Percentiles rank a stretch among this genome's conserved stretches.
Conservation (phyloP, 2,888 invertebrate species). For the Disparrhopalites patrizii region DNA sequence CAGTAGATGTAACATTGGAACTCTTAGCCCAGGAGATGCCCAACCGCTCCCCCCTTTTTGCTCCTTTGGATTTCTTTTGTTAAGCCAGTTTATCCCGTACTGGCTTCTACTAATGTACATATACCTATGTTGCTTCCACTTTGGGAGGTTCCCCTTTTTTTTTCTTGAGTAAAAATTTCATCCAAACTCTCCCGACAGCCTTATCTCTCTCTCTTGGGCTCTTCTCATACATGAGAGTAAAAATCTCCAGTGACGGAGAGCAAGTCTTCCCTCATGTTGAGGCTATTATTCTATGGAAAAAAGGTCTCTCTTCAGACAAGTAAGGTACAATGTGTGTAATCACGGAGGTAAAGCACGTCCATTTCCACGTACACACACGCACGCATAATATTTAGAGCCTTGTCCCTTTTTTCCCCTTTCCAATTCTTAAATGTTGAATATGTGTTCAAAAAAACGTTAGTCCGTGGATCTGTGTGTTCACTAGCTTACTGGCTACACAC, state of each 20-base stretch:
- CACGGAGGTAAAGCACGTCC: constrained; percentile 17
- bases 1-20: not conserved
- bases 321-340: constrained; percentile 14
- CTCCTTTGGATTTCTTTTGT: constrained; percentile 22
- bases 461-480: not conserved
- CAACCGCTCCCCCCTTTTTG: too few species aligned
- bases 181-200: not conserved
- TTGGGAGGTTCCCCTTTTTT: constrained; percentile 16
- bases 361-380: constrained; percentile 1
- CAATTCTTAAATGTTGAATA: not conserved
- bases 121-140: constrained; percentile 1
- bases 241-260: not conserved
- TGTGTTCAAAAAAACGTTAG: not conserved
- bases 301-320: constrained; percentile 4
- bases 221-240: not conserved
- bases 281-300: not conserved
- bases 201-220: not conserved
- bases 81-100: not conserved
- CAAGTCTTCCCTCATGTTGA: not conserved
- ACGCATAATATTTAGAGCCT: constrained; percentile 6
- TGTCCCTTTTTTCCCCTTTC: not conserved
- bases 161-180: not conserved
- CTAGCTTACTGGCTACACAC: too few species aligned
- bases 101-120: too few species aligned
- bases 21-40: too few species aligned